phyloP scores from a whole-genome alignment of 2,113 vertebrate genomes.

The Tachysurus fulvidraco region DNA sequence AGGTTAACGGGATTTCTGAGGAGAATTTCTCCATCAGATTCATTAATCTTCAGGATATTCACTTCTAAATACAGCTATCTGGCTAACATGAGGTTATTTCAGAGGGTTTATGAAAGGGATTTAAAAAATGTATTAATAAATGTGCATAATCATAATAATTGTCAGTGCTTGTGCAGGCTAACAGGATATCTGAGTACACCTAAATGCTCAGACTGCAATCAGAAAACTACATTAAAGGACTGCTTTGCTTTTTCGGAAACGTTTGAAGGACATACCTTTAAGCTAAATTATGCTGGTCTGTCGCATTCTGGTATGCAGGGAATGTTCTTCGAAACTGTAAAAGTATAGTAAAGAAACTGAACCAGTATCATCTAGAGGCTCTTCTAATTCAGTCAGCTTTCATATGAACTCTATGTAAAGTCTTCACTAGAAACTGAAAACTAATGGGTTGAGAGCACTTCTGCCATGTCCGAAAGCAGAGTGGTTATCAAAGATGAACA shows the following conservation, averaged over 20 bases:
- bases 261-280: neutral
- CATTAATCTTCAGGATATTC: neutral
- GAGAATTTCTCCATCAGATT: neutral
- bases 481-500: slow-evolving; percentile 48
- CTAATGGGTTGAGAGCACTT: slow-evolving; percentile 31
- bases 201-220: neutral
- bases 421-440: slow-evolving; percentile 18
- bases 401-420: neutral
- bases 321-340: neutral
- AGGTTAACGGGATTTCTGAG: neutral
- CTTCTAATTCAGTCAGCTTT: neutral
- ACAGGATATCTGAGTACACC: neutral
- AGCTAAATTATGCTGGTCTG: neutral
- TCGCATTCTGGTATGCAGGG: neutral
- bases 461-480: slow-evolving; percentile 38
- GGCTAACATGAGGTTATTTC: neutral
- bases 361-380: neutral
- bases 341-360: neutral
- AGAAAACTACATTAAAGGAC: neutral
- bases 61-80: neutral
- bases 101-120: neutral
- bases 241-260: neutral
- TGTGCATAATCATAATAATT: neutral
- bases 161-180: neutral
- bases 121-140: neutral